These are phyloP conservation scores for Sinotaia quadrata DNA, from an alignment of 2,888 invertebrate species.

Conservation along the genomic window DNA sequence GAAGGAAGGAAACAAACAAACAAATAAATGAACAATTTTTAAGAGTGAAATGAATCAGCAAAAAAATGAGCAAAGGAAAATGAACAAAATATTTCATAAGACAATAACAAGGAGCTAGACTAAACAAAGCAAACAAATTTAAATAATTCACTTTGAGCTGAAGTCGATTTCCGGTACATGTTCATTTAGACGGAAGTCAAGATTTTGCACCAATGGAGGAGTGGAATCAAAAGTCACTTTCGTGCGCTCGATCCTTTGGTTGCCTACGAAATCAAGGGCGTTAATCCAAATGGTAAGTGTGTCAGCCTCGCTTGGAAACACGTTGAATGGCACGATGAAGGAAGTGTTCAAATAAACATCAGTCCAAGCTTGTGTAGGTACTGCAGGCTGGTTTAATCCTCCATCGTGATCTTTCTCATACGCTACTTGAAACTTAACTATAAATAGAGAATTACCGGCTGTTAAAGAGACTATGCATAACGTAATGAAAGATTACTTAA, in stretches of 20 bases:
- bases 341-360: slow-evolving; percentile 6
- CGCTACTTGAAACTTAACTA: slow-evolving; percentile 37
- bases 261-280: slow-evolving; percentile 40
- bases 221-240: slow-evolving; percentile 40
- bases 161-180: slow-evolving; percentile 6
- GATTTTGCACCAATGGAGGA: slow-evolving; percentile 18
- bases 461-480: no score
- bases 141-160: slow-evolving; percentile 24
- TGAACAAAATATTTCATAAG: no score
- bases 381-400: not conserved
- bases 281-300: slow-evolving; percentile 41
- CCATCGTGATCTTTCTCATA: slow-evolving; percentile 18
- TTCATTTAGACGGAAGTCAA: not conserved
- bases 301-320: slow-evolving; percentile 28
- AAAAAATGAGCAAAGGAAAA: no score
- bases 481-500: no score
- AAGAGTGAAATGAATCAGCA: no score
- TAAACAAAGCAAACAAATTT: no score
- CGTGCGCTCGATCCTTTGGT: slow-evolving; percentile 27
- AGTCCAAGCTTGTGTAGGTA: not conserved
- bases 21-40: no score
- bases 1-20: no score
- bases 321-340: not conserved
- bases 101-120: no score
- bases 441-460: not conserved